phyloP scores from a whole-genome alignment of 2,888 invertebrate species.

The Trissolcus japonicus region DNA sequence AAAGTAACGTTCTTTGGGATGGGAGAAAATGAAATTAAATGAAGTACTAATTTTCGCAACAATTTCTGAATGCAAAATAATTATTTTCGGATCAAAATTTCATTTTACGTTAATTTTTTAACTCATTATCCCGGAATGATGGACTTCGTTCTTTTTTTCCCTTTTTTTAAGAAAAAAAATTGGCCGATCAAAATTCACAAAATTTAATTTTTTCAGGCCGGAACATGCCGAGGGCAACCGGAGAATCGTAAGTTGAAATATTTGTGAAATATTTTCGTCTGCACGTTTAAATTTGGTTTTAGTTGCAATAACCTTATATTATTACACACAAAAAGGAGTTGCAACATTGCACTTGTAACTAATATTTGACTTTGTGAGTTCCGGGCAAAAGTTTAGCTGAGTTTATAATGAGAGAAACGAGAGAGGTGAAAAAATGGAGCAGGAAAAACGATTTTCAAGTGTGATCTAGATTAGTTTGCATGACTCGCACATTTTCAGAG shows the following conservation, averaged over 20 bases:
- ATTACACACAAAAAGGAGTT: background rate
- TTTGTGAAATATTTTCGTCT: background rate
- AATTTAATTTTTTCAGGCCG: slow-evolving; percentile 66
- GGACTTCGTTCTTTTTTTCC: background rate
- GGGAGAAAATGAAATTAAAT: too few species aligned
- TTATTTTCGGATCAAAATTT: too few species aligned
- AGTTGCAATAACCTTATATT: background rate
- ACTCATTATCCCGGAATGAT: background rate
- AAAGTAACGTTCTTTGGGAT: too few species aligned
- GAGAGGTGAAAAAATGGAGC: slow-evolving; percentile 4
- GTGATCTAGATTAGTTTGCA: slow-evolving; percentile 59
- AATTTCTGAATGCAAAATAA: too few species aligned
- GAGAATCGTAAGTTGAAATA: slow-evolving; percentile 73
- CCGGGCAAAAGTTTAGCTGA: background rate
- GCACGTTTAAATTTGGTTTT: background rate
- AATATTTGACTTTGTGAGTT: background rate
- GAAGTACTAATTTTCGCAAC: too few species aligned
- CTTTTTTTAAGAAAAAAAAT: too few species aligned
- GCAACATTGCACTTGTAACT: background rate
- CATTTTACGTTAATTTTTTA: too few species aligned
- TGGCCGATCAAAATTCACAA: background rate
- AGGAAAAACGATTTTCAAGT: slow-evolving; percentile 19
- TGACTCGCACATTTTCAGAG: slow-evolving; percentile 71
- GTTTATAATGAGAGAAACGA: background rate
- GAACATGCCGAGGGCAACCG: slow-evolving; percentile 68